Percentiles rank a stretch among this genome's conserved stretches.
phyloP scores from a whole-genome alignment of 2,113 vertebrate species.

The Dicaeum eximium region DNA sequence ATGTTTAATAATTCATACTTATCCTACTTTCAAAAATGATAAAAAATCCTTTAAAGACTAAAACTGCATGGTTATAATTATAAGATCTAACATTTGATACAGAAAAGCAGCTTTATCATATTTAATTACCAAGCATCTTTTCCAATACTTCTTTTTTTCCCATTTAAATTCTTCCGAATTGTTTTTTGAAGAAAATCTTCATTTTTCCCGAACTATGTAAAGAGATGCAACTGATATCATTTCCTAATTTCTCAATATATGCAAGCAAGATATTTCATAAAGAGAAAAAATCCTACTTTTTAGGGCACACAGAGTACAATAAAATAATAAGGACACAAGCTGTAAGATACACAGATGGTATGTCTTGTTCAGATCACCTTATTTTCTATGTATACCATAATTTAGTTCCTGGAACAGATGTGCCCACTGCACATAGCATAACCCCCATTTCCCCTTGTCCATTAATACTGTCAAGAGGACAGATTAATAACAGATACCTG shows the following conservation, averaged over 20 bases:
- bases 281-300: neutral
- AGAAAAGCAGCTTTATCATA: neutral
- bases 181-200: neutral
- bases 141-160: neutral
- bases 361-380: conserved; percentile 20
- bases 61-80: neutral
- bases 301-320: neutral
- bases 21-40: neutral
- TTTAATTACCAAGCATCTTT: neutral
- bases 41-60: neutral
- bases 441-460: neutral
- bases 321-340: neutral
- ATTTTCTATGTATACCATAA: neutral
- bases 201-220: neutral
- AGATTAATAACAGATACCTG: neutral
- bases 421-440: neutral
- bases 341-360: conserved; percentile 33
- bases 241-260: neutral
- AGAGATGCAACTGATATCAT: neutral
- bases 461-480: neutral
- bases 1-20: neutral
- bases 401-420: conserved; percentile 50
- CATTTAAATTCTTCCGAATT: neutral
- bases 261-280: neutral
- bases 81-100: neutral